Base-by-base conservation (phyloP, 53 echinoderm and acorn worm species). In the Antedon mediterranea region DNA sequence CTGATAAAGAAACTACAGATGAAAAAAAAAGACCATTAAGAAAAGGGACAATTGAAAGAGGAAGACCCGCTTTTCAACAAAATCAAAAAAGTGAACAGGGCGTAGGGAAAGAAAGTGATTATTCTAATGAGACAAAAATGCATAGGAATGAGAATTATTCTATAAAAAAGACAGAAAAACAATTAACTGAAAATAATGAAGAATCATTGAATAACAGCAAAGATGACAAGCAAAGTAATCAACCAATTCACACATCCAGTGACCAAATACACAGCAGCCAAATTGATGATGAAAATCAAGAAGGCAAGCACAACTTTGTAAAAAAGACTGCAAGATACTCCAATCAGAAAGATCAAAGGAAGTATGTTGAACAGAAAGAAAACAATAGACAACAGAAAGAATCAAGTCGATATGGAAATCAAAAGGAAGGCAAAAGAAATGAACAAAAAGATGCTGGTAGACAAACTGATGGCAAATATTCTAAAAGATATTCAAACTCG, bases 361-460 rank as follows among this genome's bases (percentile, higher is more conserved):
- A 80, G 91, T 31, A 82, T 88, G 73, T 71, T 86, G 30, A 72
- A 79, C 0, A 44, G 87, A 13, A 78, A 41, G 41, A 41, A 41
- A 41, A 41, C 41, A 41, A 5, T 13, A 41, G 13, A 41, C 13
- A 41, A 5, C 41, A 41, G 13, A 57, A 57, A 23, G 57, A 57
- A 3, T 57, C 20, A 2, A 18, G 57, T 57, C 9, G 23, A 57
- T 57, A 57, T 23, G 26, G 2, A 73, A 80, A 37, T 80, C 73
- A 74, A 31, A 80, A 73, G 34, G 73, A 73, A 33, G 33, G 3
- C 43, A 74, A 4, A 79, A 84, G 72, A 30, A 78, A 77, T 57
- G 77, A 77, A 23, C 76, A 78, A 72, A 72, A 77, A 73, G 43
- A 75, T 33, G 28, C 30, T 29, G 76, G 80, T 32, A 33, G 29